These are phyloP conservation scores for Mechanitis mazaeus DNA, from an alignment of 2,888 invertebrate genomes.

Conservation along the genomic window DNA sequence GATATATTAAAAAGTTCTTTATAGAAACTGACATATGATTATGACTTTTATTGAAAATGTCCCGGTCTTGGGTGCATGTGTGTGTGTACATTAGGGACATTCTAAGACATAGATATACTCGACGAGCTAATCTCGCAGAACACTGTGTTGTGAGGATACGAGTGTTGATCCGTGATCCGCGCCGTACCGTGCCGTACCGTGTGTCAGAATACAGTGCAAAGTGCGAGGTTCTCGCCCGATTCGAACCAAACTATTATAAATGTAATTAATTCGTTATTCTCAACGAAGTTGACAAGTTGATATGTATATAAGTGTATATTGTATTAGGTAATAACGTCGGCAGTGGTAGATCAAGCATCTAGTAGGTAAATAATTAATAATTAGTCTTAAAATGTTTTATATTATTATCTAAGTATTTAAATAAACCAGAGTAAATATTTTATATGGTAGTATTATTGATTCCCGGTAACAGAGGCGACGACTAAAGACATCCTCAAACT, in stretches of 20 bases:
- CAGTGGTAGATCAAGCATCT: conserved; percentile 45
- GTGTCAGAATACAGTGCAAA: conserved; percentile 4
- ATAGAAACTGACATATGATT: conserved; percentile 69
- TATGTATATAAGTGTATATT: conserved; percentile 43
- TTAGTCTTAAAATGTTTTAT: conserved; percentile 69
- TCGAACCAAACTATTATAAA: conserved; percentile 41
- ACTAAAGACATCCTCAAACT: background rate
- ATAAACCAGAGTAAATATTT: conserved; percentile 72
- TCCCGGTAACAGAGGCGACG: conserved; percentile 48
- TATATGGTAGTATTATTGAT: conserved; percentile 61
- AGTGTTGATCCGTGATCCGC: conserved; percentile 15
- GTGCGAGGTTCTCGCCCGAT: conserved; percentile 30
- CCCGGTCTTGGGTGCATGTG: conserved; percentile 33
- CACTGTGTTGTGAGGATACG: conserved; percentile 14
- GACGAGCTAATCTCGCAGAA: conserved; percentile 2
- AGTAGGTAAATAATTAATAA: conserved; percentile 56
- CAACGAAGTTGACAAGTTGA: conserved; percentile 43
- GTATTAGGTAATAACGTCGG: conserved; percentile 37
- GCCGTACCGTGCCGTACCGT: conserved; percentile 16
- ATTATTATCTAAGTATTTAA: conserved; percentile 69
- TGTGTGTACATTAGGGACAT: conserved; percentile 12
- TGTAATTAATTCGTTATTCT: conserved; percentile 42
- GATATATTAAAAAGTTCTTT: conserved; percentile 58
- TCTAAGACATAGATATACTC: conserved; percentile 9
- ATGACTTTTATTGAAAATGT: conserved; percentile 65